Evolutionary conservation across 2,888 invertebrate species (phyloP).

Genomic region (Dryocosmus kuriphilus): DNA sequence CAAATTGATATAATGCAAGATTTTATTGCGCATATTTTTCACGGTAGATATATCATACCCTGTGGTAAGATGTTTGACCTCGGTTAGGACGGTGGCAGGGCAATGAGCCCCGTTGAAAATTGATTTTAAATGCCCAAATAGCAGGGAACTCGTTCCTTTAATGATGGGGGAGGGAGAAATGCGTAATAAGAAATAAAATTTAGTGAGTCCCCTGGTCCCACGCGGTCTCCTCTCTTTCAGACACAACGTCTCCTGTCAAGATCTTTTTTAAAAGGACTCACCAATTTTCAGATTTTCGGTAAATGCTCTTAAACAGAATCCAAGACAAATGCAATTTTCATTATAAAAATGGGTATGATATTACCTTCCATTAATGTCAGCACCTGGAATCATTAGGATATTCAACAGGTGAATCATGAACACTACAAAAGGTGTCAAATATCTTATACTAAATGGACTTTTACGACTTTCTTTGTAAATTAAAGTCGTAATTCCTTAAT

Average conservation of each 20-base stretch:
- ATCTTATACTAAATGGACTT: not conserved
- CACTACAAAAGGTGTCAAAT: not conserved
- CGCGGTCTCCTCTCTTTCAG: slow-evolving; percentile 1
- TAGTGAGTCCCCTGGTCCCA: slow-evolving; percentile 15
- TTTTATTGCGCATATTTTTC: slow-evolving; percentile 30
- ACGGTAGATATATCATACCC: slow-evolving; percentile 2
- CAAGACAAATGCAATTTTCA: too few species aligned
- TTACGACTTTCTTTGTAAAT: not conserved
- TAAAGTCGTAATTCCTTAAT: not conserved
- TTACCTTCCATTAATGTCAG: not conserved
- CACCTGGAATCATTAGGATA: not conserved
- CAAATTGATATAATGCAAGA: slow-evolving; percentile 38
- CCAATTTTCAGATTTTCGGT: not conserved
- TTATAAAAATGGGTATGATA: not conserved
- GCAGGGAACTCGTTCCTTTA: slow-evolving; percentile 28
- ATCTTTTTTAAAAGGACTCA: not conserved
- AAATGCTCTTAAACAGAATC: too few species aligned
- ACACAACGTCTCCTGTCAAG: not conserved
- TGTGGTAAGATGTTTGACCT: slow-evolving; percentile 13
- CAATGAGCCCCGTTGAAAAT: slow-evolving; percentile 24
- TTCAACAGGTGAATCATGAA: not conserved
- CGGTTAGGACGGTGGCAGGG: not conserved
- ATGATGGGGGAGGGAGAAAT: slow-evolving; percentile 17
- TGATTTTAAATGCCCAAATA: slow-evolving; percentile 25
- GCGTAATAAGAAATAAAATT: slow-evolving; percentile 24